phyloP scores from a whole-genome alignment of 1,140 invertebrate genomes.

The Mercenaria mercenaria region DNA sequence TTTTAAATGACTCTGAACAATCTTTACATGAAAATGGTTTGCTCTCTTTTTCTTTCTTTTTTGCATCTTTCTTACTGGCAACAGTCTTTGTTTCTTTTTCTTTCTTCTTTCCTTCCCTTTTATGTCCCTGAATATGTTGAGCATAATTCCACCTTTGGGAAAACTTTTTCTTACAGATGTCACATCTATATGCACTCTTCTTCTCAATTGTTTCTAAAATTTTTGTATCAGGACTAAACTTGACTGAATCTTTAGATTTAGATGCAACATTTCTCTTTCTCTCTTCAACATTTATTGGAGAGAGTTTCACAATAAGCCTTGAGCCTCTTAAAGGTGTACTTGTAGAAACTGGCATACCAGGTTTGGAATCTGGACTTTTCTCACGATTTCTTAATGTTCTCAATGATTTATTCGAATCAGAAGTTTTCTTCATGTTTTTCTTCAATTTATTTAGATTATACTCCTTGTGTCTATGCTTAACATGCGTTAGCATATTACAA shows the following conservation, averaged over 20 bases:
- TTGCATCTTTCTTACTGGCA: constrained; percentile 24
- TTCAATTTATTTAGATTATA: not conserved
- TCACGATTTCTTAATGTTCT: constrained; percentile 1
- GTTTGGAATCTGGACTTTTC: not conserved
- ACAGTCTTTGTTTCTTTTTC: constrained; percentile 20
- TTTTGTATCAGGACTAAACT: not conserved
- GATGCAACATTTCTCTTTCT: not conserved
- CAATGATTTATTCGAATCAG: not conserved
- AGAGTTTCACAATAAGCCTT: constrained; percentile 43
- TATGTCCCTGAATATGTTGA: constrained; percentile 43
- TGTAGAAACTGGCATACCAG: not conserved
- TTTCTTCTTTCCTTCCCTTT: constrained; percentile 40
- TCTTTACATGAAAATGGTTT: constrained; percentile 60
- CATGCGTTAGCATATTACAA: constrained; percentile 34
- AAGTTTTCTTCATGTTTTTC: not conserved
- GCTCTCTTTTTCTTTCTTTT: constrained; percentile 61
- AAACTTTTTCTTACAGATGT: constrained; percentile 29
- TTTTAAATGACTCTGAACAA: constrained; percentile 60
- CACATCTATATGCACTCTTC: constrained; percentile 5
- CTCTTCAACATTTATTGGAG: constrained; percentile 42
- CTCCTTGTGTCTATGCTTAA: constrained; percentile 43
- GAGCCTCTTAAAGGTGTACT: constrained; percentile 50
- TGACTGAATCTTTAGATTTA: not conserved
- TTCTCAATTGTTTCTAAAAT: constrained; percentile 22
- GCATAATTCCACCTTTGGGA: constrained; percentile 37